Evolutionary conservation across 2,797 vertebrate genomes (phyloP).

Genomic region (Gymnoscopelus microlampas): DNA sequence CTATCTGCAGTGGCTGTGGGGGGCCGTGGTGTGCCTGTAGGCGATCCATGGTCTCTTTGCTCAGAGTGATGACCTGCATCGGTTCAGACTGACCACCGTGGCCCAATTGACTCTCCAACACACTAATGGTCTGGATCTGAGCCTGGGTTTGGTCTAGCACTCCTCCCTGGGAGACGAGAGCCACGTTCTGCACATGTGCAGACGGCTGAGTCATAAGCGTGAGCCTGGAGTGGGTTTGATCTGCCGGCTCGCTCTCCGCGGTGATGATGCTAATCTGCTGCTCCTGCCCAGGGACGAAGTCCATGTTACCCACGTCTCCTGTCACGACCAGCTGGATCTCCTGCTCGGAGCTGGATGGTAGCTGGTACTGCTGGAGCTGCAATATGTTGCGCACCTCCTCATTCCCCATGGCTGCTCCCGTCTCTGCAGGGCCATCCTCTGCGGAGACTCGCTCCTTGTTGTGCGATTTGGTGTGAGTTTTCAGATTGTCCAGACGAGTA

Average conservation of each 20-base stretch:
- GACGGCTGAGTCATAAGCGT: conserved; percentile 86
- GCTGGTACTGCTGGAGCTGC: conserved; percentile 90
- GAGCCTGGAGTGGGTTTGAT: conserved; percentile 77
- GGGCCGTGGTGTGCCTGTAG: conserved; percentile 86
- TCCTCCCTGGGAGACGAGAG: conserved; percentile 84
- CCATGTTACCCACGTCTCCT: conserved; percentile 86
- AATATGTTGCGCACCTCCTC: conserved; percentile 86
- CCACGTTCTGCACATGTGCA: conserved; percentile 84
- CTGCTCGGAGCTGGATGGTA: conserved; percentile 83
- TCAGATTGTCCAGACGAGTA: conserved; percentile 94
- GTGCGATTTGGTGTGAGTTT: conserved; percentile 92
- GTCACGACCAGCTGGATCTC: conserved; percentile 94
- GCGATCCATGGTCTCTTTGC: conserved; percentile 91
- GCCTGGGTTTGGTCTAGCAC: conserved; percentile 63
- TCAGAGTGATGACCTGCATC: conserved; percentile 94
- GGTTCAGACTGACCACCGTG: conserved; percentile 83
- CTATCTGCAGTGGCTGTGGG: conserved; percentile 78
- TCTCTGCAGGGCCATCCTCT: conserved; percentile 3
- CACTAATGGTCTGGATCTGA: conserved; percentile 84
- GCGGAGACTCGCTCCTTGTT: conserved; percentile 83
- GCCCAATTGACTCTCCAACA: conserved; percentile 72
- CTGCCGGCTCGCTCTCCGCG: conserved; percentile 69
- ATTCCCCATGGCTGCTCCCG: conserved; percentile 7
- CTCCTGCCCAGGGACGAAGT: conserved; percentile 82
- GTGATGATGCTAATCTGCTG: conserved; percentile 89